These are phyloP conservation scores for Eriocheir sinensis DNA, from an alignment of 1,140 invertebrate species.

Conservation along the genomic window DNA sequence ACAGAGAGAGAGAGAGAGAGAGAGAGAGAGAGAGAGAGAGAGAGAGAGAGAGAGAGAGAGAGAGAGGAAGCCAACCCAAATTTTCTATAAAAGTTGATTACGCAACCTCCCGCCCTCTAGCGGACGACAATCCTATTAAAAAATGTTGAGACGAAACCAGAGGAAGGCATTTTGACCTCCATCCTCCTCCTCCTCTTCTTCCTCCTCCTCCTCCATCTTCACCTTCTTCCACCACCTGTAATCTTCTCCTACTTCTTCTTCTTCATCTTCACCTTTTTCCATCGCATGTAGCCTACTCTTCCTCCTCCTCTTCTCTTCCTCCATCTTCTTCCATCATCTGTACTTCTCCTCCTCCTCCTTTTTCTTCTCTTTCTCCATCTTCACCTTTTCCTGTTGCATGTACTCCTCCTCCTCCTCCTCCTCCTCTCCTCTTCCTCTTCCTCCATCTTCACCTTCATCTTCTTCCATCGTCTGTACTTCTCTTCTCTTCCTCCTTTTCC, in stretches of 20 bases:
- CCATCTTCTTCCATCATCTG: background rate
- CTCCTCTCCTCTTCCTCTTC: background rate
- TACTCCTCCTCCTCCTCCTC: background rate
- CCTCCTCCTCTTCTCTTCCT: background rate
- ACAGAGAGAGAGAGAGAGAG: slow-evolving; percentile 46
- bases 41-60: slow-evolving; percentile 52
- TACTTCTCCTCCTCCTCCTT: background rate
- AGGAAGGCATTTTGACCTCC: background rate
- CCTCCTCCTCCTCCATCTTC: background rate
- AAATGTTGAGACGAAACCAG: background rate
- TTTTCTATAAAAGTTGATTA: background rate
- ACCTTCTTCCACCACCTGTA: background rate
- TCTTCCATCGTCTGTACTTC: background rate
- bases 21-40: slow-evolving; percentile 52
- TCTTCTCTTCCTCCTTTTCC: background rate
- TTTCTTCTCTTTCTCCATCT: background rate
- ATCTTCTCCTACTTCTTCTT: background rate
- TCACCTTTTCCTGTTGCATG: background rate
- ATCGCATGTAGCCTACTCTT: background rate
- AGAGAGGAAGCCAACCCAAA: background rate
- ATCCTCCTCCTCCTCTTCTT: background rate
- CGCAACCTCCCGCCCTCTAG: background rate
- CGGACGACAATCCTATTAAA: background rate
- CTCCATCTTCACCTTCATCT: background rate
- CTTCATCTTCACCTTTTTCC: background rate